Percentiles rank a stretch among this genome's conserved stretches.
Conservation (phyloP, 1,140 invertebrate species). For the Listronotus oregonensis region DNA sequence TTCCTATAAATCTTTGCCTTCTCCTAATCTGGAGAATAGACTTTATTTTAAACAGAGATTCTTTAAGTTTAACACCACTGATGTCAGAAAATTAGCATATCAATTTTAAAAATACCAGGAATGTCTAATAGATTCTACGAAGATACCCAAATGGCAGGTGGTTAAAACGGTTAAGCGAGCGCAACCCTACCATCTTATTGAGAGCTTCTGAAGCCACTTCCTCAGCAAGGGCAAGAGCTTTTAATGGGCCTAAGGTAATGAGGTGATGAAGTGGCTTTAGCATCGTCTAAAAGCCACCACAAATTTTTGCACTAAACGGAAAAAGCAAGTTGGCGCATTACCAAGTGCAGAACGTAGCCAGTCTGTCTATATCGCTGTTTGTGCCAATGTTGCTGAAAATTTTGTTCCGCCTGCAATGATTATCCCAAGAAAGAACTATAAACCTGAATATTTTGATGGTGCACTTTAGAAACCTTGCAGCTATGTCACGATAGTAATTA, state of each 20-base stretch:
- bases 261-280: slow-evolving; percentile 52
- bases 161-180: slow-evolving; percentile 47
- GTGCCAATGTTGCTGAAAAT: too few species aligned
- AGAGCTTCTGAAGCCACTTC: slow-evolving; percentile 42
- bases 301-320: slow-evolving; percentile 49
- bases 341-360: slow-evolving; percentile 53
- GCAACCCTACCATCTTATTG: slow-evolving; percentile 49
- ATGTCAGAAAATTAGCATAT: background rate
- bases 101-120: background rate
- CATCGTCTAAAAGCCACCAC: slow-evolving; percentile 54
- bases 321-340: too few species aligned
- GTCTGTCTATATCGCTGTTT: slow-evolving; percentile 23
- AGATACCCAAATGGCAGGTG: slow-evolving; percentile 48
- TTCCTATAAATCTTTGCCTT: too few species aligned
- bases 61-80: too few species aligned
- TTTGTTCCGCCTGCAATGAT: too few species aligned
- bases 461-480: too few species aligned
- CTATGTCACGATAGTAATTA: too few species aligned
- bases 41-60: too few species aligned
- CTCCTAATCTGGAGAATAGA: too few species aligned
- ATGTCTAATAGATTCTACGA: slow-evolving; percentile 1
- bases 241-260: slow-evolving; percentile 13
- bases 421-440: too few species aligned
- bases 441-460: too few species aligned
- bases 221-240: slow-evolving; percentile 15